Evolutionary conservation across 1,140 invertebrate genomes (phyloP), one percentile per base, ranked within the genome.

Genomic region (Drosophila bocki): DNA sequence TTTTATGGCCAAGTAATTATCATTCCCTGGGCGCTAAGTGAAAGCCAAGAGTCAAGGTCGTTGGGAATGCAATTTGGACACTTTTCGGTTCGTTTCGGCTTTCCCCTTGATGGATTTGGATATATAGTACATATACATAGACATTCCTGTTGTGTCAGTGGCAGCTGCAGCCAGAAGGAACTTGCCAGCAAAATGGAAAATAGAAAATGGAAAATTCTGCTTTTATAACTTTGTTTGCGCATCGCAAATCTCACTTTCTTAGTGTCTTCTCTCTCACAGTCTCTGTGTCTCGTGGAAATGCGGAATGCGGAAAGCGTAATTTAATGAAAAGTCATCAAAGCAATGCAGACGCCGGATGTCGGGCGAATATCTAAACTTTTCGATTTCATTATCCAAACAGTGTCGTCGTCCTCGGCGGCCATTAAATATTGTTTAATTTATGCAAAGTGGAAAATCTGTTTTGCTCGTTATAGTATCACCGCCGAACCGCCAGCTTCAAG

Each of bases 271-370:
- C 19, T 47, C 19, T 11, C 44, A 54, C 42, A 29, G 11, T 47
- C 22, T 29, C 13, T 48, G 47, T 11, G 26, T 54, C 51, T 37
- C 56, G 42, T 53, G 37, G 48, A 75, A 70, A 80, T 54, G 53
- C 33, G 63, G 63, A 75, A 70, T 83, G 71, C 65, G 51, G 64
- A 84, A 82, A 80, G 61, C 48, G 57, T 76, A 80, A 83, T 83
- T 79, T 62, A 70, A 82, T 82, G 75, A 67, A 64, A 79, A 83
- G 60, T 71, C 81, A 80, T 72, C 71, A 62, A 79, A 80, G 81
- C 71, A 84, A 76, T 83, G 83, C 68, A 62, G 32, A 26, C 60
- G 67, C 29, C 37, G 41, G 54, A 72, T 72, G 54, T 22, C 33
- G 57, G 69, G 22, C 22, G 45, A 45, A 11, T 37, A 72, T 60